Base-by-base conservation (phyloP, 2,113 vertebrate genomes). In the Rhinopomastus cyanomelas region DNA sequence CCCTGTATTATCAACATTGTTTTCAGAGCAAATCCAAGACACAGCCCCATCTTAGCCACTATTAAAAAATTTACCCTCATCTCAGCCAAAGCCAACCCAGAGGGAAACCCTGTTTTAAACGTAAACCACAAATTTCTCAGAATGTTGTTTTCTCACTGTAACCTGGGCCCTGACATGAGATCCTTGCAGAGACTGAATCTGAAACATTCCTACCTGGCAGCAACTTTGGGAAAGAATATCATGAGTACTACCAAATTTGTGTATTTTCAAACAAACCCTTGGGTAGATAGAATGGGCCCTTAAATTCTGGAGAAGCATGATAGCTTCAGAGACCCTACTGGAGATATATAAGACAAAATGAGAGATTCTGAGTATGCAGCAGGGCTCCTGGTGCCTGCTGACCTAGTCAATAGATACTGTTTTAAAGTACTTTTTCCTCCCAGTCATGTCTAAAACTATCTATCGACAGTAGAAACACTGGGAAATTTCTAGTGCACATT, bases 261-360 rank as follows among this genome's bases (percentile, higher is more conserved):
- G 16, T 30, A 16, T 62, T 37, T 19, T 17, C 2, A 46, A 30
- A 69, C 81, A n/a, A 7, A 9, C 2, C 5, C 3, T 55, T 29
- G 3, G 3, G 3, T 55, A 44, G 12, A 12, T 12, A 42, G 26
- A 37, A 6, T 4, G 2, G 4, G 0, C 3, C 16, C 4, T 26
- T 21, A 27, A 55, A 56, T 44, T 36, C 26, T 62, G n/a, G 10
- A 53, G 29, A 37, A 30, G 3, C 5, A 20, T 42, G 25, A 13
- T 73, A 59, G 19, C 53, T 64, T 71, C 30, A n/a, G 29, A 42
- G 57, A 25, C 27, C 5, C 7, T 39, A 15, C 21, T 44, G 39
- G 15, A 26, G 4, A 14, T 44, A 26, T 6, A 51, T 12, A 26
- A 48, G 11, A 68, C 18, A 60, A 3, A 56, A 53, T 52, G 39